Conservation (phyloP, 2,888 invertebrate species). For the Ectropis crepuscularia region DNA sequence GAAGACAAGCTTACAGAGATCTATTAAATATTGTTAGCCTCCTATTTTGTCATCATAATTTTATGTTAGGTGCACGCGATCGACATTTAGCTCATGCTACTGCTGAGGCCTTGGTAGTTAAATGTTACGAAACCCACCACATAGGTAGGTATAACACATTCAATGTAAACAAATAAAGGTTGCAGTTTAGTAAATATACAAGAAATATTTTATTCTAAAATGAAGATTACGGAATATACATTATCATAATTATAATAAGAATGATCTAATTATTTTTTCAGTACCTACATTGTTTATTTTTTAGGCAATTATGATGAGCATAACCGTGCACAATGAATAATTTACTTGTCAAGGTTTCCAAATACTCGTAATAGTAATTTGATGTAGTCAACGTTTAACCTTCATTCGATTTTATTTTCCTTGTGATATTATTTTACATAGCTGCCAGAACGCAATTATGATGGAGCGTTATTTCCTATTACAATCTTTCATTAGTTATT, state of each 20-base stretch:
- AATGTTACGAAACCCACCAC: slow-evolving; percentile 7
- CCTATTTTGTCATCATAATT: not conserved
- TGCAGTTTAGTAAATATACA: not conserved
- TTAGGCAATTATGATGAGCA: too few species aligned
- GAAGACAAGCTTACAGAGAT: not conserved
- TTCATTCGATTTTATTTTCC: slow-evolving; percentile 11
- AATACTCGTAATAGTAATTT: not conserved
- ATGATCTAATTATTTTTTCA: too few species aligned
- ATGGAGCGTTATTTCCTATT: slow-evolving; percentile 25
- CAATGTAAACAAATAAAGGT: not conserved
- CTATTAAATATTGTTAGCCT: not conserved
- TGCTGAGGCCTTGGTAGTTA: slow-evolving; percentile 9
- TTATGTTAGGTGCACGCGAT: not conserved
- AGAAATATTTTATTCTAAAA: too few species aligned
- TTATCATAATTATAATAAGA: too few species aligned
- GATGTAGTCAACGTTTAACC: slow-evolving; percentile 4
- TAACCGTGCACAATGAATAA: too few species aligned
- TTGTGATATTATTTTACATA: slow-evolving; percentile 5
- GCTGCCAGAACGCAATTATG: slow-evolving; percentile 19
- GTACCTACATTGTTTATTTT: too few species aligned
- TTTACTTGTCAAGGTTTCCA: not conserved
- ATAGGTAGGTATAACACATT: not conserved
- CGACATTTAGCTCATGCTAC: slow-evolving; percentile 4
- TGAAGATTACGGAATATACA: too few species aligned
- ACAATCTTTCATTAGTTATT: not conserved